Evolutionary conservation across 1,140 invertebrate genomes (phyloP), one percentile per base, ranked within the genome.

Genomic region (Drosophila paulistorum): DNA sequence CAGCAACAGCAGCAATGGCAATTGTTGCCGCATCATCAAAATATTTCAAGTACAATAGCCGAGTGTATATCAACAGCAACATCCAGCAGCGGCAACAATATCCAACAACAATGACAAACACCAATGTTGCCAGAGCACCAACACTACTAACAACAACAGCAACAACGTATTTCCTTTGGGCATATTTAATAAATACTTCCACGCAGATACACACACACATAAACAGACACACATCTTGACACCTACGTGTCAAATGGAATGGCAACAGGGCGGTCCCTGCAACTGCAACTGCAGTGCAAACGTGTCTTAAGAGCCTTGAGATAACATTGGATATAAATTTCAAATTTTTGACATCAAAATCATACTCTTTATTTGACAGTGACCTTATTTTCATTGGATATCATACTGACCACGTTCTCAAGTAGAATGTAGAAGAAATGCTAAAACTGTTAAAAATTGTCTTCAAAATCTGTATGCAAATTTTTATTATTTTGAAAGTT

Each of bases 21-120:
- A 51, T 51, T 51, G 45, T 51, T 51, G 45, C 45, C 17, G 61
- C 42, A 65, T 39, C 14, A 57, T 42, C 9, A 41, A 60, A 69
- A 69, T 77, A 77, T 70, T 70, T 70, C 74, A 70, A 76, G 74
- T 54, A 73, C 58, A 74, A 74, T 51, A 51, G 45, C 45, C 45
- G 23, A 51, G 17, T n/a, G 45, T 51, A 51, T 20, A 23, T 23
- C 45, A 51, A 51, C 45, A 51, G 45, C 45, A 51, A 51, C 45
- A 51, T 51, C 45, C 45, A 66, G 68, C 72, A 74, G 68, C 67
- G 59, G 67, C 65, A 72, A 9, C 45, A 51, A 48, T 58, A 71
- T 69, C 65, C 64, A 75, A 54, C 74, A 66, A 63, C 72, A 71
- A 62, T 54, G 68, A 41, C 62, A 68, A 68, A 64, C 69, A 72